Conservation (phyloP, 2,113 vertebrate species). For the Elephas maximus region DNA sequence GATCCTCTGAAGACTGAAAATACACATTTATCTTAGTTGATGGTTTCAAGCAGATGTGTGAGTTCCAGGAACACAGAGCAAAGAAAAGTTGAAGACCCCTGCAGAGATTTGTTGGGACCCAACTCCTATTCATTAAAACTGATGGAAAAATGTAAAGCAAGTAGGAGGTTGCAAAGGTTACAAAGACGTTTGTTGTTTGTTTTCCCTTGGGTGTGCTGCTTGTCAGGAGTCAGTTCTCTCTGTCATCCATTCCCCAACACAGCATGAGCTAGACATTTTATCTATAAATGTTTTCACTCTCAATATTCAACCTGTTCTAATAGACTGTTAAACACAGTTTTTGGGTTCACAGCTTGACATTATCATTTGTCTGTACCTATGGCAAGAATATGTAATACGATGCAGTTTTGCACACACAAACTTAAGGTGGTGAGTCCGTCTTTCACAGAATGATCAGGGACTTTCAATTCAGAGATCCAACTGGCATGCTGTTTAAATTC, state of each 20-base stretch:
- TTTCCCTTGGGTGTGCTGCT: background rate
- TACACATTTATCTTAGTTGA: background rate
- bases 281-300: conserved; percentile 43
- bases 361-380: conserved; percentile 10
- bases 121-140: conserved; percentile 32
- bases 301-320: conserved; percentile 2
- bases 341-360: conserved; percentile 7
- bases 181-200: background rate
- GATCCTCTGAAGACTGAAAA: background rate
- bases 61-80: background rate
- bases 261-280: conserved; percentile 23
- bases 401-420: background rate
- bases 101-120: background rate
- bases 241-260: background rate
- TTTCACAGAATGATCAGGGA: background rate
- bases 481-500: background rate
- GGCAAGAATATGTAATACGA: conserved; percentile 14
- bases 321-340: conserved; percentile 46
- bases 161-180: background rate
- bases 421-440: background rate
- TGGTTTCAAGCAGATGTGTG: background rate
- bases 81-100: background rate
- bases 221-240: background rate
- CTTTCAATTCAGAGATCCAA: background rate
- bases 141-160: conserved; percentile 22